Base-by-base conservation (phyloP, 1,140 invertebrate genomes). In the Brachystomella parvula region DNA sequence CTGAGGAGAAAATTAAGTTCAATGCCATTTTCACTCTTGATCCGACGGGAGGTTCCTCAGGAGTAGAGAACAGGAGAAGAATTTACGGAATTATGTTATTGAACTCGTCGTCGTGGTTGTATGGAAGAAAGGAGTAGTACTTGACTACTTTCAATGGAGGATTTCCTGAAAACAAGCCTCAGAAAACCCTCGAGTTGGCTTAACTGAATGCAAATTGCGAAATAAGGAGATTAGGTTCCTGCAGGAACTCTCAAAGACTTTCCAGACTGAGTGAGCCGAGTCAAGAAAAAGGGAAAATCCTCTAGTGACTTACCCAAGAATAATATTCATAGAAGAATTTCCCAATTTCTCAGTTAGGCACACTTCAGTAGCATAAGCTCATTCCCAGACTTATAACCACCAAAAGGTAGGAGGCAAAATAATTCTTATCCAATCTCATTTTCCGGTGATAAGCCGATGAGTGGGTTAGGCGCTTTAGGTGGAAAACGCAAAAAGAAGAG, bases 151-250 rank as follows among this genome's bases (percentile, higher is more conserved):
- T 24, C 49, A 15, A 53, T 15, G 49, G 21, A 24, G 49, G 49
- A 53, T 53, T 53, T 53, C 49, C 49, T 53, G 49, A 53, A 53
- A 53, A 53, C 49, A 53, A 53, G 49, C 49, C 49, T 53, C 49
- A 53, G n/a, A n/a, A 53, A 24, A 53, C 9, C 49, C 49, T 53
- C 24, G 12, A 53, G 49, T 53, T 53, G 49, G 49, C 49, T 53
- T 53, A 19, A 53, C 15, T 53, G 49, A 26, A 53, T 53, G 49
- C 24, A 53, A 53, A 53, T 53, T 53, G 49, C 15, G 24, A 53
- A 53, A 53, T 53, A 53, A 53, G 49, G 21, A 53, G 49, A 53
- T 53, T 53, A 53, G 49, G 49, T 3, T 24, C 49, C 24, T 15
- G 9, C n/a, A n/a, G n/a, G n/a, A n/a, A n/a, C n/a, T n/a, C n/a